Evolutionary conservation across 2,113 vertebrate species (phyloP).

Genomic region (Calidris pygmaea): DNA sequence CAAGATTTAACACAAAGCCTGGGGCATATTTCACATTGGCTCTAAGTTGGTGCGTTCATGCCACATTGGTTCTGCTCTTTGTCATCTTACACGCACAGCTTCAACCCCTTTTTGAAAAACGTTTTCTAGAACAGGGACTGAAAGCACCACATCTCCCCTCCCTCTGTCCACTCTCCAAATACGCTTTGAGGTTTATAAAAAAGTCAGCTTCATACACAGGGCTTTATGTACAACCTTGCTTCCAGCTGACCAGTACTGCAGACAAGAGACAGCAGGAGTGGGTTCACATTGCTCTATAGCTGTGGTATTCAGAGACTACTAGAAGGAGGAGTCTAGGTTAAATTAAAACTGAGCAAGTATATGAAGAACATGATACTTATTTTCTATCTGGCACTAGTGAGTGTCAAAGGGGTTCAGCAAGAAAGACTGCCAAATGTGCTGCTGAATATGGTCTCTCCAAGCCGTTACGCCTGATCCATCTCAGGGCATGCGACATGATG

Average conservation of each 20-base stretch:
- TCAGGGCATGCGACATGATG: not conserved
- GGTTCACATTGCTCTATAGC: not conserved
- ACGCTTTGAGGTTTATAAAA: not conserved
- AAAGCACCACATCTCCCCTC: not conserved
- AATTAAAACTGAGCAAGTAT: not conserved
- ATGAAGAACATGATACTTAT: not conserved
- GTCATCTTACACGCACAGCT: not conserved
- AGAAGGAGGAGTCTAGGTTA: not conserved
- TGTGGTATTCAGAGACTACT: not conserved
- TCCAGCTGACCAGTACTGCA: not conserved
- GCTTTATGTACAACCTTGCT: not conserved
- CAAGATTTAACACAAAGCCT: not conserved
- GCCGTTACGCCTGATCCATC: fast-evolving
- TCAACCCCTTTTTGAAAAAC: not conserved
- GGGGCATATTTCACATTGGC: not conserved
- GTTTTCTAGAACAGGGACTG: not conserved
- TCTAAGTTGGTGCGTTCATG: not conserved
- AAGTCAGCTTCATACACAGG: not conserved
- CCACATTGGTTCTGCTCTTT: not conserved
- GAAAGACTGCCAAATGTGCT: not conserved
- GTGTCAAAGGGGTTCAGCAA: not conserved
- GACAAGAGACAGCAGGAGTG: not conserved
- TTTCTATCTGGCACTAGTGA: not conserved
- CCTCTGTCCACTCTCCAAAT: not conserved
- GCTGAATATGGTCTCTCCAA: not conserved